Conservation (phyloP, 2,797 vertebrate species). For the Vireo griseus region DNA sequence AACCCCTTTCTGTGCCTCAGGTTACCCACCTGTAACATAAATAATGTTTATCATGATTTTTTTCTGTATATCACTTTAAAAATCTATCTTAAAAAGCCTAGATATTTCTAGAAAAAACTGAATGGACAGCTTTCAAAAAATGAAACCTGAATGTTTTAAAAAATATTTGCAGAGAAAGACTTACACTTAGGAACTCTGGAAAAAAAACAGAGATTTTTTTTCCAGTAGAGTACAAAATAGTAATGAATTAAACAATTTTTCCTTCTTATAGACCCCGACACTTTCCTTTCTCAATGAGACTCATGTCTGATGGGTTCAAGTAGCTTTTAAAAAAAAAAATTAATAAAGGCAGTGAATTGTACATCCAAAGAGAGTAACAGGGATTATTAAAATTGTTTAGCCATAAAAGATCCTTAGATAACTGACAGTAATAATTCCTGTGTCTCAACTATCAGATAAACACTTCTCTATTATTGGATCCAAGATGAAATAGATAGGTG, state of each 20-base stretch:
- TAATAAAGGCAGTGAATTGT: not conserved
- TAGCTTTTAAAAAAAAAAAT: not conserved
- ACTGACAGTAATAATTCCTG: not conserved
- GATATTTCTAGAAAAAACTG: not conserved
- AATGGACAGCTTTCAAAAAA: not conserved
- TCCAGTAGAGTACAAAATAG: not conserved
- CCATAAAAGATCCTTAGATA: not conserved
- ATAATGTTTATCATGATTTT: not conserved
- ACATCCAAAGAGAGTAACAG: not conserved
- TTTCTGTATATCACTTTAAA: not conserved
- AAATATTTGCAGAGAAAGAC: not conserved
- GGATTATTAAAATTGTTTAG: not conserved
- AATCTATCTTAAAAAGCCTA: not conserved
- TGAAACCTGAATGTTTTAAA: not conserved
- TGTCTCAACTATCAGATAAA: not conserved
- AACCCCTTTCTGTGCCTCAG: not conserved
- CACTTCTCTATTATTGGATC: not conserved
- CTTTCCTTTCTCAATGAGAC: not conserved
- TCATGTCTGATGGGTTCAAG: not conserved
- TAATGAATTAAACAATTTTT: not conserved
- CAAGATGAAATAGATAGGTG: not conserved
- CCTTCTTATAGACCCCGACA: not conserved
- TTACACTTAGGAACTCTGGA: not conserved
- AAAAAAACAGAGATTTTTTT: not conserved
- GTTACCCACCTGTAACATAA: not conserved